Conservation (phyloP, 1,140 invertebrate genomes). For the Popillia japonica region DNA sequence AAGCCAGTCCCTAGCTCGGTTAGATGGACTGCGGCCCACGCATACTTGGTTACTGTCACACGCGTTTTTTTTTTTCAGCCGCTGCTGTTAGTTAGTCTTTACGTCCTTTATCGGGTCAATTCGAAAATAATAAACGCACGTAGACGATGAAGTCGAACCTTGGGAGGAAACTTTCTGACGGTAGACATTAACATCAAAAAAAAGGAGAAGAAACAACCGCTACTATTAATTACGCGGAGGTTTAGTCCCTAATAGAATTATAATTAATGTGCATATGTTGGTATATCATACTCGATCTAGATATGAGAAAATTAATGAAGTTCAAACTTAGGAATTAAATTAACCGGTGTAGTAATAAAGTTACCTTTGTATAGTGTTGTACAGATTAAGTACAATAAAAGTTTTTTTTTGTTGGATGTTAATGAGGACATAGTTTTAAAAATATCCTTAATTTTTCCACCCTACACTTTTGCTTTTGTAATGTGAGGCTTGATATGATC, state of each 20-base stretch:
- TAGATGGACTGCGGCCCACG: conserved; percentile 18
- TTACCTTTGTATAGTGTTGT: too few species aligned
- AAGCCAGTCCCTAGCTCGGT: neutral
- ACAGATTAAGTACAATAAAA: too few species aligned
- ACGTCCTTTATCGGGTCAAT: conserved; percentile 15
- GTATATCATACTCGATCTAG: neutral
- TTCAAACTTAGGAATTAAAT: neutral
- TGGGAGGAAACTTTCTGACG: neutral
- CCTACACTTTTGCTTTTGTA: too few species aligned
- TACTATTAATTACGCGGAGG: neutral
- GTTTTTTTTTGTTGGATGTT: too few species aligned
- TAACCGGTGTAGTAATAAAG: too few species aligned
- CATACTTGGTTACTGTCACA: conserved; percentile 33
- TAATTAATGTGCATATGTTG: neutral
- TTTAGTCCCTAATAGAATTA: neutral
- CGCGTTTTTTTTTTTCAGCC: conserved; percentile 5
- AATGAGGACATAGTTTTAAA: too few species aligned
- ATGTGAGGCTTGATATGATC: too few species aligned
- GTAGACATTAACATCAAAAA: neutral
- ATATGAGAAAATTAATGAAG: neutral
- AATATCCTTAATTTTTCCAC: too few species aligned
- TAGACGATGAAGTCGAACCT: neutral
- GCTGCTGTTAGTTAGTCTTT: neutral
- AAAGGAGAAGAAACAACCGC: neutral
- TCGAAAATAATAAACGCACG: conserved; percentile 8